These are phyloP conservation scores for Aphrophora alni DNA, from an alignment of 2,888 invertebrate species.

Conservation along the genomic window DNA sequence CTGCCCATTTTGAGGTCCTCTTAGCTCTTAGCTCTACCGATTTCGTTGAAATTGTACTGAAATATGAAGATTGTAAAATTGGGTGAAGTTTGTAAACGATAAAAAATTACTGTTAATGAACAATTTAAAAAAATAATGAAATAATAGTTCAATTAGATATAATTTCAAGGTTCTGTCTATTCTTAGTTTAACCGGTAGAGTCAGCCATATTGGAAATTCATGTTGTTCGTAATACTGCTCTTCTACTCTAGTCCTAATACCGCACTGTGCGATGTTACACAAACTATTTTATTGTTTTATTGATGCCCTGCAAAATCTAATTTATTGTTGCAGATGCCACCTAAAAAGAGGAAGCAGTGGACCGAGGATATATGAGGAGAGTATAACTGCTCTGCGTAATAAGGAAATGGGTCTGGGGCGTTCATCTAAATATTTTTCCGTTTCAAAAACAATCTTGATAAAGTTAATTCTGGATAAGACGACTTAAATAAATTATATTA, in stretches of 20 bases:
- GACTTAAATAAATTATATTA: background rate
- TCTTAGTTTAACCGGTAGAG: conserved; percentile 3
- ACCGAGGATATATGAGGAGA: background rate
- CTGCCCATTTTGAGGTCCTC: too few relatives aligned
- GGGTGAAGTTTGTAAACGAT: too few relatives aligned
- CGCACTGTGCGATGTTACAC: background rate
- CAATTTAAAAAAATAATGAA: too few relatives aligned
- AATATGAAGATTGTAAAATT: too few relatives aligned
- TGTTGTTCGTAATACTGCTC: background rate
- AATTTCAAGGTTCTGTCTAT: background rate
- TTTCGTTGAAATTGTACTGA: too few relatives aligned
- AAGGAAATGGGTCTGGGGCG: background rate
- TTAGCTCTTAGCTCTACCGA: too few relatives aligned
- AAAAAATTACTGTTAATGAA: too few relatives aligned
- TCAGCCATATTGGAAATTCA: background rate
- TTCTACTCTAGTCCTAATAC: background rate
- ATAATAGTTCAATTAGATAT: background rate
- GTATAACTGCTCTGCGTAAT: background rate
- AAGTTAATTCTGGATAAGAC: background rate
- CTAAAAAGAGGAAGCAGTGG: background rate
- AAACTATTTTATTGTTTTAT: background rate
- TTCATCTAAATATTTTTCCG: background rate
- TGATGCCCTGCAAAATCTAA: background rate
- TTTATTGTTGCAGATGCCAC: background rate
- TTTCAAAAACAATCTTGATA: conserved; percentile 14